These are phyloP conservation scores for Drosophila birchii DNA, from an alignment of 2,888 invertebrate genomes.

Conservation along the genomic window DNA sequence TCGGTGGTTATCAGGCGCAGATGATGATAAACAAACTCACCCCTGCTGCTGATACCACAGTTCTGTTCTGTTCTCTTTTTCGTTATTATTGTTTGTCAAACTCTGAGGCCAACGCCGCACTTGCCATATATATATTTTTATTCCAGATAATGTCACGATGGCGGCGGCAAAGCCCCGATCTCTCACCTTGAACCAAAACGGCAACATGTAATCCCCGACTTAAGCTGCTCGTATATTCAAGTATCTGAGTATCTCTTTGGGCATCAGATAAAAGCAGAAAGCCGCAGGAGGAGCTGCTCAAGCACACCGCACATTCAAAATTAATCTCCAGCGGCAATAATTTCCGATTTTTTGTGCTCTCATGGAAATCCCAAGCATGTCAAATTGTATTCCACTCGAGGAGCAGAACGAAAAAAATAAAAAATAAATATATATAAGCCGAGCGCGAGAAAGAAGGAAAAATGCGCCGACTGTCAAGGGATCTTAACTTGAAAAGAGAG, in stretches of 20 bases:
- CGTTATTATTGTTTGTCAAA: constrained; percentile 40
- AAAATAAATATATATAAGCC: constrained; percentile 34
- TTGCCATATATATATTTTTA: background rate
- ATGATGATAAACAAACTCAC: constrained; percentile 45
- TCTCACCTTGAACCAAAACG: constrained; percentile 47
- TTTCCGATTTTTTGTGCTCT: constrained; percentile 69
- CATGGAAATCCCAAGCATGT: constrained; percentile 77
- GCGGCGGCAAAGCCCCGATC: constrained; percentile 8
- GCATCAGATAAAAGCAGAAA: constrained; percentile 28
- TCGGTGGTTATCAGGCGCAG: constrained; percentile 30
- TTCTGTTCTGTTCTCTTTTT: background rate
- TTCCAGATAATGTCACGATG: constrained; percentile 30
- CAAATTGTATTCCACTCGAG: constrained; percentile 76
- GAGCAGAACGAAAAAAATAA: constrained; percentile 29
- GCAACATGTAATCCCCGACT: constrained; percentile 44
- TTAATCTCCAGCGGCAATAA: constrained; percentile 74
- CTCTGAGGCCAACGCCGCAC: constrained; percentile 14
- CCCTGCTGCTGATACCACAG: constrained; percentile 32
- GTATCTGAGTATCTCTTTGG: constrained; percentile 19
- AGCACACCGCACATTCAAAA: constrained; percentile 60
- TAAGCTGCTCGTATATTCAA: constrained; percentile 42
- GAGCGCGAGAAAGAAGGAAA: constrained; percentile 47
- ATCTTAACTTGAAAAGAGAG: constrained; percentile 68
- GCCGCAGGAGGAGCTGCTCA: constrained; percentile 34
- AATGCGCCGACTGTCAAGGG: constrained; percentile 71